Percentiles rank a stretch among this genome's conserved stretches.
Evolutionary conservation across 2,888 invertebrate genomes (phyloP).

Genomic region (Sinhomidia bicolor): DNA sequence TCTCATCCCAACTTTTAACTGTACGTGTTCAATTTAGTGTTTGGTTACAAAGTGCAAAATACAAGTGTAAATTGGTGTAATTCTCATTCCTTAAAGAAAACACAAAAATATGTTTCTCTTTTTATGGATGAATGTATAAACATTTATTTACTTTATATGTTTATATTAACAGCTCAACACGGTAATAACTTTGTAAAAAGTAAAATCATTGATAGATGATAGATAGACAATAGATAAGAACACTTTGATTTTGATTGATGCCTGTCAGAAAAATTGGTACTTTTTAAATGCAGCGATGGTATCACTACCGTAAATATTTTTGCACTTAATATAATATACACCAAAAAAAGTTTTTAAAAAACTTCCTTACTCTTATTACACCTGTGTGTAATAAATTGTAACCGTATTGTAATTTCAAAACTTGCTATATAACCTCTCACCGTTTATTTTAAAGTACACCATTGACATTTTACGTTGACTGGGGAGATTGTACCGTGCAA

Average conservation of each 20-base stretch:
- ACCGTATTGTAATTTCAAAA: not conserved
- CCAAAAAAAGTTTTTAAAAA: not conserved
- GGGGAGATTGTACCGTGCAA: not conserved
- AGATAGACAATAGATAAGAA: too few relatives aligned
- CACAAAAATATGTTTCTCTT: too few relatives aligned
- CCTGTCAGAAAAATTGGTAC: not conserved
- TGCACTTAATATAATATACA: not conserved
- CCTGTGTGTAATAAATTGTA: not conserved
- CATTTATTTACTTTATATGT: not conserved
- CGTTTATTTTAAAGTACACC: not conserved
- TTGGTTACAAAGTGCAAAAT: not conserved
- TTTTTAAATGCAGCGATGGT: too few relatives aligned
- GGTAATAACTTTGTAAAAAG: slow-evolving; percentile 16
- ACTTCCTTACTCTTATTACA: not conserved
- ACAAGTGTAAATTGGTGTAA: not conserved
- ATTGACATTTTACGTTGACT: not conserved
- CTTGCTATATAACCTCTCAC: not conserved
- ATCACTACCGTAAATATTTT: not conserved
- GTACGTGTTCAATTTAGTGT: not conserved
- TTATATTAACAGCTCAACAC: too few relatives aligned
- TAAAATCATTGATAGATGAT: not conserved
- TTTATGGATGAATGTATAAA: not conserved
- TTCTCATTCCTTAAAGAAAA: too few relatives aligned
- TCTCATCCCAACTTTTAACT: not conserved
- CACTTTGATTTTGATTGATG: slow-evolving; percentile 14